Evolutionary conservation across 2,113 vertebrate species (phyloP).

Genomic region (Zosterops japonicus): DNA sequence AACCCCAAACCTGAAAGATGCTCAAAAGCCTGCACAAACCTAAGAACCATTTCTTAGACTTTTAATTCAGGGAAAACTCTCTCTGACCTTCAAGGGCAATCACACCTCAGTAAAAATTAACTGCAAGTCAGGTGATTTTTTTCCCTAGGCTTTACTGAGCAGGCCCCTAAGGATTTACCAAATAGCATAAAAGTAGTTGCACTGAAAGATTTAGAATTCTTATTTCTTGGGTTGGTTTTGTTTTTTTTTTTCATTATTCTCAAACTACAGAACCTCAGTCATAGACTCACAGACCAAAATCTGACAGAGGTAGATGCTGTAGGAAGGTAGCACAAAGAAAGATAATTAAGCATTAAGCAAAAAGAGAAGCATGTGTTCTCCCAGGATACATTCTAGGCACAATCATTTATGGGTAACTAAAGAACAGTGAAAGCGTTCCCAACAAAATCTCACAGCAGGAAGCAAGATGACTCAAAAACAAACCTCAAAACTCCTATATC

Average conservation of each 20-base stretch:
- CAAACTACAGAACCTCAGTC: not conserved
- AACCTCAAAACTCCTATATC: not conserved
- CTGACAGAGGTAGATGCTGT: not conserved
- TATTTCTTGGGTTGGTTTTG: not conserved
- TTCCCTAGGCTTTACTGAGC: not conserved
- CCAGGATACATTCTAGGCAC: not conserved
- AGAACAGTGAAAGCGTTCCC: not conserved
- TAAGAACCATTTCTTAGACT: not conserved
- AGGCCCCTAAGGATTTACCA: not conserved
- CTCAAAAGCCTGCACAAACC: not conserved
- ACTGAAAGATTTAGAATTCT: not conserved
- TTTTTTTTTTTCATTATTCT: not conserved
- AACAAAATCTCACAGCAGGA: not conserved
- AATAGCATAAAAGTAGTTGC: not conserved
- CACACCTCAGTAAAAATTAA: not conserved
- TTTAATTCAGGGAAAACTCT: not conserved
- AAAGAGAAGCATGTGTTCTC: not conserved
- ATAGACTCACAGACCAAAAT: not conserved
- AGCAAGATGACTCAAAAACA: not conserved
- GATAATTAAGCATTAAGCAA: not conserved
- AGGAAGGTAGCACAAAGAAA: not conserved
- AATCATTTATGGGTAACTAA: not conserved
- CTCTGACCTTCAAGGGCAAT: not conserved
- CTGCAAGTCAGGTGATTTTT: not conserved
- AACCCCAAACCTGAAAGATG: not conserved